Evolutionary conservation across 2,113 vertebrate genomes (phyloP).

Genomic region (Myxocyprinus asiaticus): DNA sequence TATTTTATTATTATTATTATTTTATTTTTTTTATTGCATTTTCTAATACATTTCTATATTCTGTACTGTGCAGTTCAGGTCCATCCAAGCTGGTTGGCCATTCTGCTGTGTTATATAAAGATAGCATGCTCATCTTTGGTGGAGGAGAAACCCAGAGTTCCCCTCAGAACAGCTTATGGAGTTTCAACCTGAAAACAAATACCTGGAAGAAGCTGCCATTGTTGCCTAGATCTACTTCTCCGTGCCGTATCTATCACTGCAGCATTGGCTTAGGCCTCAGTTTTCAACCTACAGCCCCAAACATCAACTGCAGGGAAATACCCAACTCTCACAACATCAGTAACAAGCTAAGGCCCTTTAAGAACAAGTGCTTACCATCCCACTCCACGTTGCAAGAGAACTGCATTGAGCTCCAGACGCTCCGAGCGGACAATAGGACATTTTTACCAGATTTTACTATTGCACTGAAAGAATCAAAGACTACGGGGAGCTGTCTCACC

Average conservation of each 20-base stretch:
- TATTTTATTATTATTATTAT: too few relatives aligned
- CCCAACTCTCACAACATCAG: slow-evolving; percentile 16
- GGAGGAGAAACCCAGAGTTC: slow-evolving; percentile 77
- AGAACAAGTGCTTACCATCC: slow-evolving; percentile 70
- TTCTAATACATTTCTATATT: background rate
- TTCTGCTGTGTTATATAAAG: slow-evolving; percentile 74
- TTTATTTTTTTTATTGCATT: background rate
- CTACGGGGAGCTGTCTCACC: slow-evolving; percentile 54
- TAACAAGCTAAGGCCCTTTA: slow-evolving; percentile 62
- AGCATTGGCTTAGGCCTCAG: slow-evolving; percentile 71
- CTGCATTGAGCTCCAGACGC: slow-evolving; percentile 80
- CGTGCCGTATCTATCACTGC: slow-evolving; percentile 80
- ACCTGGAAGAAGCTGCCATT: slow-evolving; percentile 74
- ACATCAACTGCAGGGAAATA: background rate
- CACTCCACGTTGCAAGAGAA: slow-evolving; percentile 53
- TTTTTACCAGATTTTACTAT: background rate
- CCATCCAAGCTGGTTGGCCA: slow-evolving; percentile 82
- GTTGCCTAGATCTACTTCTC: slow-evolving; percentile 56
- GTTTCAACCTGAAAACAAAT: slow-evolving; percentile 73
- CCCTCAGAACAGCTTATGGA: slow-evolving; percentile 76
- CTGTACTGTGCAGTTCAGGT: slow-evolving; percentile 73
- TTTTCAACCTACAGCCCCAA: slow-evolving; percentile 60
- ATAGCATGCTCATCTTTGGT: slow-evolving; percentile 83
- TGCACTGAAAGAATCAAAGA: slow-evolving; percentile 26
- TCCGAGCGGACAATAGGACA: slow-evolving; percentile 50